phyloP scores from a whole-genome alignment of 2,797 vertebrate genomes.

The Chiropotes sagulatus region DNA sequence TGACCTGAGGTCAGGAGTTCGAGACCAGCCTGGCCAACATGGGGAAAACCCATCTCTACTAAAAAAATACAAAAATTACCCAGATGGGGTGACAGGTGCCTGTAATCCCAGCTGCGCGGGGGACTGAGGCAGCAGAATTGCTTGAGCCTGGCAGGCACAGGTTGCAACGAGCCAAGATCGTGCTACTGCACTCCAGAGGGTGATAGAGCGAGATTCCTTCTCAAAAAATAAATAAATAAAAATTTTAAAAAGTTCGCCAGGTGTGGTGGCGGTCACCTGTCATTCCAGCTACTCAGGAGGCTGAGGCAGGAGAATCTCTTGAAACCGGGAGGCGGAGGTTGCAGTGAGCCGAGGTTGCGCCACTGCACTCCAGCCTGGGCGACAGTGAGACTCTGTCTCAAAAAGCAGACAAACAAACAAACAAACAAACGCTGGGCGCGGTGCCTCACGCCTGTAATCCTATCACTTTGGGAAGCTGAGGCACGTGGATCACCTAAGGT shows the following conservation, averaged over 20 bases:
- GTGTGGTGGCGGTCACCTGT: accelerated
- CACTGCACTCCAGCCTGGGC: background rate
- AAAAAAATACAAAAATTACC: background rate
- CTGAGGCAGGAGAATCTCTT: background rate
- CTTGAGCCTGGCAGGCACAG: background rate
- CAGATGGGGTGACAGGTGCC: too few relatives aligned
- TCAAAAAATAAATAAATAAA: too few relatives aligned
- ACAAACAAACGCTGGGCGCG: too few relatives aligned
- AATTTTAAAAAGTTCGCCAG: background rate
- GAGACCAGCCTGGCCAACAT: background rate
- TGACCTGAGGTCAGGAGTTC: background rate
- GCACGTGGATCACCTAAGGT: background rate
- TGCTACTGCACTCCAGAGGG: background rate
- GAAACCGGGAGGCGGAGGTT: background rate
- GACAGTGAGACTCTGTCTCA: background rate
- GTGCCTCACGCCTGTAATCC: background rate
- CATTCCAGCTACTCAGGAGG: background rate
- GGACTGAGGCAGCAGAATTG: background rate
- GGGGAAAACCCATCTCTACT: background rate
- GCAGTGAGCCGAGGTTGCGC: background rate
- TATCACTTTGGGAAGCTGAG: background rate
- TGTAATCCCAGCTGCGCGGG: background rate
- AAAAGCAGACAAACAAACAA: too few relatives aligned
- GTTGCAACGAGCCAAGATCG: background rate
- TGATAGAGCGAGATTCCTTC: too few relatives aligned